A percentile compares a stretch with the other conserved stretches of the same genome.
These are phyloP conservation scores for Mystacornis crossleyi DNA, from an alignment of 2,113 vertebrate species.

Conservation along the genomic window DNA sequence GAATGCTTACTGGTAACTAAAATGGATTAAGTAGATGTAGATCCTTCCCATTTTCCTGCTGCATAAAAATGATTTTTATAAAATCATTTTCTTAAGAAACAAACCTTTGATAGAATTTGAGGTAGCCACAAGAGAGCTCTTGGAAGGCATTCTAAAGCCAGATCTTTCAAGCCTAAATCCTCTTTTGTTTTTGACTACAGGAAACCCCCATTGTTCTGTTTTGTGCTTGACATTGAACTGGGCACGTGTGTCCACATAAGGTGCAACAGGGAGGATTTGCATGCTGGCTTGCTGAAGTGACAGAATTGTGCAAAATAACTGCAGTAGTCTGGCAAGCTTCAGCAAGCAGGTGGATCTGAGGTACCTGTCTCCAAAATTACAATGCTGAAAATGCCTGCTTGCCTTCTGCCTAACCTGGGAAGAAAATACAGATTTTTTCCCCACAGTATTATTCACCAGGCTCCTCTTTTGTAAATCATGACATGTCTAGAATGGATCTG, in stretches of 20 bases:
- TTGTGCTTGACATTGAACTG: neutral
- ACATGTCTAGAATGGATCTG: neutral
- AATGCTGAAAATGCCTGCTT: neutral
- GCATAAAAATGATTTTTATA: neutral
- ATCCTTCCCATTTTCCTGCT: neutral
- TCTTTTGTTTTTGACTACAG: constrained; percentile 10
- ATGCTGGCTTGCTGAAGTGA: constrained; percentile 60
- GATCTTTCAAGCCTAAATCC: neutral
- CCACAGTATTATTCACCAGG: neutral
- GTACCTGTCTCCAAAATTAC: constrained; percentile 11
- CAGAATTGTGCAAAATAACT: constrained; percentile 63
- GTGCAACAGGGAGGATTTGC: constrained; percentile 45
- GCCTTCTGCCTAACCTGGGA: neutral
- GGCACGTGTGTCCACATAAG: constrained; percentile 62
- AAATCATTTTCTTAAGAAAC: neutral
- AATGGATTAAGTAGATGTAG: neutral
- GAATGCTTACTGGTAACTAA: neutral
- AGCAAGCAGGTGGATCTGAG: constrained; percentile 54
- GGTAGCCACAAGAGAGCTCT: neutral
- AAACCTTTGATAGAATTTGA: neutral
- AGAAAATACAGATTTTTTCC: neutral
- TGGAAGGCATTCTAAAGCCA: neutral
- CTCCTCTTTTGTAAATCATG: neutral
- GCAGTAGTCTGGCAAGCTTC: constrained; percentile 56
- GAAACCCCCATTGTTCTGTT: neutral